Conservation (phyloP, 2,797 vertebrate genomes). For the Sebastes iracundus region DNA sequence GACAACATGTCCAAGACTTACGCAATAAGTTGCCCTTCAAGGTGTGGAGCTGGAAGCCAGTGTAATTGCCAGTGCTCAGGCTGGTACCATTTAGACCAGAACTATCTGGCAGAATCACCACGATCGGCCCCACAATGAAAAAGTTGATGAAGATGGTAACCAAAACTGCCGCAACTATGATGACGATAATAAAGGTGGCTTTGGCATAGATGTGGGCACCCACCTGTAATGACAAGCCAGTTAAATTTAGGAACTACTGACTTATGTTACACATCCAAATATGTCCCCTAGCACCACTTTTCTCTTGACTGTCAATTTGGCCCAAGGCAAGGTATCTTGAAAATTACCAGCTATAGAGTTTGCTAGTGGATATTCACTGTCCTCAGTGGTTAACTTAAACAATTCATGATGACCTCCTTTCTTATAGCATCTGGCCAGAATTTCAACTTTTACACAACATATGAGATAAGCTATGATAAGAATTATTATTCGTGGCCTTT, state of each 20-base stretch:
- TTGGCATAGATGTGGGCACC: constrained; percentile 87
- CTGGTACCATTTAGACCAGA: constrained; percentile 53
- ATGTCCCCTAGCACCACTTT: background rate
- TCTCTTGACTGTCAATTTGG: background rate
- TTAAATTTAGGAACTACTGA: background rate
- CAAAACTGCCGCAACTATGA: constrained; percentile 80
- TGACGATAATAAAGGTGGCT: constrained; percentile 84
- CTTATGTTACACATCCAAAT: background rate
- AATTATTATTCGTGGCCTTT: background rate
- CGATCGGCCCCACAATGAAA: constrained; percentile 74
- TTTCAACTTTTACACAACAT: background rate
- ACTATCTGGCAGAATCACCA: constrained; percentile 62
- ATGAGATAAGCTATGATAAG: background rate
- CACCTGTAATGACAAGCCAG: constrained; percentile 58
- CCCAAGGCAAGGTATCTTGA: background rate
- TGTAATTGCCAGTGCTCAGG: constrained; percentile 75
- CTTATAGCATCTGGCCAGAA: background rate
- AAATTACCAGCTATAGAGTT: background rate
- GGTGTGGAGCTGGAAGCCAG: constrained; percentile 73
- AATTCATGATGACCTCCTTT: background rate
- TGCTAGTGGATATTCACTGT: background rate
- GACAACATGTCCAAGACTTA: constrained; percentile 52
- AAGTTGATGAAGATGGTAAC: constrained; percentile 82
- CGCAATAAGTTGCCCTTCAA: constrained; percentile 79
- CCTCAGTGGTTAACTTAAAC: background rate